phyloP scores from a whole-genome alignment of 2,113 vertebrate genomes.

The Elgaria multicarinata region DNA sequence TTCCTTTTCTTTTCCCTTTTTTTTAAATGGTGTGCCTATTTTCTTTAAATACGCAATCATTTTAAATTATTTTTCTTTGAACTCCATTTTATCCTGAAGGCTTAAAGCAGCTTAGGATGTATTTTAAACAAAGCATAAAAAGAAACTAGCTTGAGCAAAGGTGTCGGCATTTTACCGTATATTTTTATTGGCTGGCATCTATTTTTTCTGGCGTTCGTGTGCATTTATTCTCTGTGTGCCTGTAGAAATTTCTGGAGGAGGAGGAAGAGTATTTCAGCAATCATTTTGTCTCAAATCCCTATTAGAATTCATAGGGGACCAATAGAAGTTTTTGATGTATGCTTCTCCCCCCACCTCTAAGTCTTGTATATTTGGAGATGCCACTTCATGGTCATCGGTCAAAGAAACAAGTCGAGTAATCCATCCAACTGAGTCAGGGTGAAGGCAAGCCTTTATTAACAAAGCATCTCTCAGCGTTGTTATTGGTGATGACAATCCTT shows the following conservation, averaged over 20 bases:
- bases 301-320: background rate
- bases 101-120: background rate
- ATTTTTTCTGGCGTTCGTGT: conserved; percentile 27
- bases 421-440: accelerated
- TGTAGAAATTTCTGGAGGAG: conserved; percentile 40
- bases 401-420: background rate
- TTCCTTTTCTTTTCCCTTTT: background rate
- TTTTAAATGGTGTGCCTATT: background rate
- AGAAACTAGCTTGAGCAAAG: conserved; percentile 9
- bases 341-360: background rate
- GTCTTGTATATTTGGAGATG: conserved; percentile 18
- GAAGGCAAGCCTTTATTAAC: conserved; percentile 13
- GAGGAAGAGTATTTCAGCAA: conserved; percentile 16
- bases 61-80: conserved; percentile 17
- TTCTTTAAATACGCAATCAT: background rate
- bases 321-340: background rate
- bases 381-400: background rate
- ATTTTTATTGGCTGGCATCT: conserved; percentile 40
- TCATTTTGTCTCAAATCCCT: background rate
- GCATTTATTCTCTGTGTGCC: conserved; percentile 26
- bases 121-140: conserved; percentile 20
- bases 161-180: background rate
- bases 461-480: conserved; percentile 29
- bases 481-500: conserved; percentile 46
- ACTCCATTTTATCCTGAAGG: conserved; percentile 4